Percentiles rank a stretch among this genome's conserved stretches.
phyloP scores from a whole-genome alignment of 1,140 invertebrate species.

The Pachyrhynchus sulphureomaculatus region DNA sequence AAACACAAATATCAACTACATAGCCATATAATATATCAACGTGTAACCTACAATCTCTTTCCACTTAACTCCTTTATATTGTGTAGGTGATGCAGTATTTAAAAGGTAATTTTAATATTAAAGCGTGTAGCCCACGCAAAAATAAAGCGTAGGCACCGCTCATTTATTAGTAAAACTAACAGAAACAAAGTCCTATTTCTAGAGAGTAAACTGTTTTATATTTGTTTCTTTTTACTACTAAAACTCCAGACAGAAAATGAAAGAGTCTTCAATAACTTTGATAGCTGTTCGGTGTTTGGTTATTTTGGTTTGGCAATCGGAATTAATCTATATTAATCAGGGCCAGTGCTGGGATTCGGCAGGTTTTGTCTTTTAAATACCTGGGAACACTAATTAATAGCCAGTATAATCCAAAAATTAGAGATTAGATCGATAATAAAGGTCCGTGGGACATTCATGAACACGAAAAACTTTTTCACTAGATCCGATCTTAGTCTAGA shows the following conservation, averaged over 20 bases:
- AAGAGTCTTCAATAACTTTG: not conserved
- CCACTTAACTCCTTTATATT: not conserved
- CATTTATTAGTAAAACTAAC: conserved; percentile 10
- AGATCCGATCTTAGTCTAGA: no score
- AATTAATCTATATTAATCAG: no score
- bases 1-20: not conserved
- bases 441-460: no score
- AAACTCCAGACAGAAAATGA: not conserved
- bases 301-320: no score
- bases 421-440: no score
- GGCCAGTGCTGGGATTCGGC: no score
- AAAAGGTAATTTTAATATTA: conserved; percentile 9
- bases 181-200: not conserved
- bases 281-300: no score
- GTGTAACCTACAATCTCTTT: not conserved
- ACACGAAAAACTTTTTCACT: no score
- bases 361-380: no score
- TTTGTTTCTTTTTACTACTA: not conserved
- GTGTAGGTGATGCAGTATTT: not conserved
- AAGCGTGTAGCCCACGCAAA: conserved; percentile 4
- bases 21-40: not conserved
- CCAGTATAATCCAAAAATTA: no score
- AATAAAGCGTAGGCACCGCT: conserved; percentile 3
- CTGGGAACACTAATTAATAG: no score
- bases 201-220: not conserved